These are phyloP conservation scores for Falco concolor DNA, from an alignment of 2,797 vertebrate species.

Conservation along the genomic window DNA sequence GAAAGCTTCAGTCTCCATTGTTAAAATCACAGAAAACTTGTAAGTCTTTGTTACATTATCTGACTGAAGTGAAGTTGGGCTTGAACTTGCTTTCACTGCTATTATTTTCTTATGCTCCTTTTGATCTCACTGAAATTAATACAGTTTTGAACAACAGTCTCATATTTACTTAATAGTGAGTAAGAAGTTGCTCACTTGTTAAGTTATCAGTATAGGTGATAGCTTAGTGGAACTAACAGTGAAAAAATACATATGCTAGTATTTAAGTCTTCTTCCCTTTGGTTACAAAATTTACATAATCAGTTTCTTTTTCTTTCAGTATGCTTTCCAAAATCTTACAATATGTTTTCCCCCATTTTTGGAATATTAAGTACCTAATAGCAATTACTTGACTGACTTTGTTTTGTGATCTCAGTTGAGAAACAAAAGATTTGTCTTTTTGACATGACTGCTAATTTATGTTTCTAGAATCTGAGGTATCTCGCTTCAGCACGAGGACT, in stretches of 20 bases:
- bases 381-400: neutral
- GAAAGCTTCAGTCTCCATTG: neutral
- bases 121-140: neutral
- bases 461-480: neutral
- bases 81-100: neutral
- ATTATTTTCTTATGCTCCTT: neutral
- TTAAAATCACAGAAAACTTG: neutral
- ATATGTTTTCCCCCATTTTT: neutral
- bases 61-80: neutral
- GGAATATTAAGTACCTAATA: neutral
- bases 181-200: neutral
- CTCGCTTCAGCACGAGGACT: neutral
- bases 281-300: neutral
- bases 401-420: neutral
- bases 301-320: neutral
- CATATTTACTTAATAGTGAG: neutral
- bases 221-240: neutral
- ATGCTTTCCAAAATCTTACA: neutral
- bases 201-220: neutral
- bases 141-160: neutral
- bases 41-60: neutral
- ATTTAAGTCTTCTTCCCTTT: neutral
- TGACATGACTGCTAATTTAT: neutral
- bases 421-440: neutral
- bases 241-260: neutral